Evolutionary conservation across 2,888 invertebrate species (phyloP), one percentile per base, ranked within the genome.

Genomic region (Drosophila fulvimacula): DNA sequence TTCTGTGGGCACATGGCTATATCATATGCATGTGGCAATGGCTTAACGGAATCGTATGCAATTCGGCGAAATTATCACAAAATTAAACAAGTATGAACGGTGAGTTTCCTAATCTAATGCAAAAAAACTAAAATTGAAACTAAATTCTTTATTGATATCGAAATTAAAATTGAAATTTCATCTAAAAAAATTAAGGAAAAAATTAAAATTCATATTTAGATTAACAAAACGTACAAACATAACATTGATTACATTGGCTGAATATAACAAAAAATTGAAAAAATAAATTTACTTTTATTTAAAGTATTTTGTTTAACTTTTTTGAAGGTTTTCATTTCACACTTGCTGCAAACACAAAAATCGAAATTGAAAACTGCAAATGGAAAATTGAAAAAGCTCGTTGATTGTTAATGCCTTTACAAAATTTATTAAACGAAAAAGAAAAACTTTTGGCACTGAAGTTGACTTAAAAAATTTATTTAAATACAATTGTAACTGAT

Each of bases 401-500:
- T 91, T 89, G 82, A 91, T 91, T 91, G 91, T 91, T 91, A 90
- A 91, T 86, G 91, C 91, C 91, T 91, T 83, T 91, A 88, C 91
- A 83, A 91, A 91, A 91, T 90, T 91, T 76, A 79, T 75, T 51
- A 63, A 67, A 38, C 42, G 46, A 62, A 73, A 32, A 77, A 61
- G n/a, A 67, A 46, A 60, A 69, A 61, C 65, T 73, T 80, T 82
- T 79, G 82, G 78, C 80, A 76, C 78, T 76, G 74, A 69, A 70
- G 70, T 65, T 61, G 62, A 73, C 63, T 62, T 62, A 71, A 80
- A 82, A 42, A 73, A 74, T 77, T 90, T 76, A 88, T 90, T 88
- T 89, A 82, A 90, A 90, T 90, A 92, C 91, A 90, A 89, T 91
- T 92, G 92, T 92, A 92, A 92, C 92, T 92, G 92, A 92, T 92